A percentile compares a stretch with the other conserved stretches of the same genome.
These are phyloP conservation scores for Smutsia gigantea DNA, from an alignment of 2,797 vertebrate species.

Conservation along the genomic window DNA sequence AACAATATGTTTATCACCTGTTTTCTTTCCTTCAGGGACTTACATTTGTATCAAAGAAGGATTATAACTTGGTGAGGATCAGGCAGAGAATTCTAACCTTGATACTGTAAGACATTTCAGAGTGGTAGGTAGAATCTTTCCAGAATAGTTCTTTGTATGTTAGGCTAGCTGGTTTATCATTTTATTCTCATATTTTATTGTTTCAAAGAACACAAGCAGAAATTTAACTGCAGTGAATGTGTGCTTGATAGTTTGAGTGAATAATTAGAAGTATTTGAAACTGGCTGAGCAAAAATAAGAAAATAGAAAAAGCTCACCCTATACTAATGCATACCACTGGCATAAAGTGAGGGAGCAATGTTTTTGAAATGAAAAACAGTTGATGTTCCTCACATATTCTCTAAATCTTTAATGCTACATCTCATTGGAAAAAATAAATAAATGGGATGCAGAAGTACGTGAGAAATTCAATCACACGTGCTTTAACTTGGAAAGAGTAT, in stretches of 20 bases:
- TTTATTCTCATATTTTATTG: slow-evolving; percentile 40
- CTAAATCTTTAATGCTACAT: not conserved
- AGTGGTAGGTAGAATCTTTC: slow-evolving; percentile 44
- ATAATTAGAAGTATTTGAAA: slow-evolving; percentile 58
- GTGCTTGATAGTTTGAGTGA: slow-evolving; percentile 26
- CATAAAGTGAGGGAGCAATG: not conserved
- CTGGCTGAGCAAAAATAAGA: not conserved
- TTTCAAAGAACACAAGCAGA: slow-evolving; percentile 11
- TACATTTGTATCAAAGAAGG: slow-evolving; percentile 36
- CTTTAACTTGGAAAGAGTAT: slow-evolving; percentile 3
- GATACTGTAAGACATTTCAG: slow-evolving; percentile 48
- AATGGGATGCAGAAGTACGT: not conserved
- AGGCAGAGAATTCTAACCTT: slow-evolving; percentile 51
- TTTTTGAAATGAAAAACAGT: slow-evolving; percentile 41
- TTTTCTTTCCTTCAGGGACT: slow-evolving; percentile 9
- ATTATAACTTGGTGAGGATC: slow-evolving; percentile 13
- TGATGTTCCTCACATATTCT: slow-evolving; percentile 25
- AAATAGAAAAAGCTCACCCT: not conserved
- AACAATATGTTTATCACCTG: slow-evolving; percentile 31
- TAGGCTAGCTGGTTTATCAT: slow-evolving; percentile 2
- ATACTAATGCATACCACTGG: not conserved
- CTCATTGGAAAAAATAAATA: not conserved
- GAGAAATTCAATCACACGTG: not conserved
- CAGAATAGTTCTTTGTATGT: slow-evolving; percentile 49
- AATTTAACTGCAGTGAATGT: slow-evolving; percentile 41